phyloP scores from a whole-genome alignment of 2,113 vertebrate genomes.

The Acrocephalus kingi region DNA sequence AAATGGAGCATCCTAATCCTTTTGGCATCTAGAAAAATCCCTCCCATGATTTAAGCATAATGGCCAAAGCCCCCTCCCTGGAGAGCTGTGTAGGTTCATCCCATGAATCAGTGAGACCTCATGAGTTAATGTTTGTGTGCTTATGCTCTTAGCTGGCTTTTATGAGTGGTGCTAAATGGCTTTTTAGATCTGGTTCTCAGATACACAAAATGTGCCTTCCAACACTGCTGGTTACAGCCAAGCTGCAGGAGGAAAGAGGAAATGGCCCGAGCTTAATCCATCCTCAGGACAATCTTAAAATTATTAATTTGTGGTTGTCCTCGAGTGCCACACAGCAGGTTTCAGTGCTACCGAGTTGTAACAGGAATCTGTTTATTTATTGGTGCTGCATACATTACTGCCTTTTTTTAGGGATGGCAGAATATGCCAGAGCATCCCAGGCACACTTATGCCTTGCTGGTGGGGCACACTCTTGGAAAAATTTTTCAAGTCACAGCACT shows the following conservation, averaged over 20 bases:
- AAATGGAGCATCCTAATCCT: neutral
- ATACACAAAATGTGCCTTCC: neutral
- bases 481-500: neutral
- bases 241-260: neutral
- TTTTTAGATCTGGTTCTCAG: neutral
- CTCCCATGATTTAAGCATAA: neutral
- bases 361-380: neutral
- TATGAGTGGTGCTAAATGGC: neutral
- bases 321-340: neutral
- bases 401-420: neutral
- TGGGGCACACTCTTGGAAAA: neutral
- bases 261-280: conserved; percentile 11
- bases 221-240: neutral
- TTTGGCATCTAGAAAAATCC: neutral
- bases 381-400: neutral
- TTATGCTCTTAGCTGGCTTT: neutral
- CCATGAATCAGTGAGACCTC: conserved; percentile 12
- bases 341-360: neutral
- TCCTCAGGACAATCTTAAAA: conserved; percentile 9
- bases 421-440: neutral
- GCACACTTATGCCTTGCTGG: neutral
- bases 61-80: neutral
- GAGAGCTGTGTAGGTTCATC: neutral
- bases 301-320: neutral
- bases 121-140: conserved; percentile 4